Base-by-base conservation (phyloP, 1,140 invertebrate genomes). In the Centruroides sculpturatus region DNA sequence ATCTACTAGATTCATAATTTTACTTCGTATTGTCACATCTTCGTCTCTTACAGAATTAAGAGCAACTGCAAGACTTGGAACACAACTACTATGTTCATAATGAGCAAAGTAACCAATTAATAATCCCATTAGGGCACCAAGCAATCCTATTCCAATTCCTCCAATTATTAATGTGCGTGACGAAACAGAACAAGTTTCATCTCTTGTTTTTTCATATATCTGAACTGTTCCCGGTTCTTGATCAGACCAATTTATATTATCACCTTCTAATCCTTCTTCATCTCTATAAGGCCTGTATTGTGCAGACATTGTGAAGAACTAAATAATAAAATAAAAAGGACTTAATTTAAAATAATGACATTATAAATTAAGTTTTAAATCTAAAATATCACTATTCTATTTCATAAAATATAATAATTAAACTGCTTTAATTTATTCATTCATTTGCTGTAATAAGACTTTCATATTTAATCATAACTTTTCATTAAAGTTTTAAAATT, bases 161-260 rank as follows among this genome's bases (percentile, higher is more conserved):
- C 55, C 60, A 41, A 68, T 57, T 13, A 68, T 36, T 23, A 62
- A 47, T 56, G 61, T 65, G 35, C 64, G 55, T 13, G 66, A 63
- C 3, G 59, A 59, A 47, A 56, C 47, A 51, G 64, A 63, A 3
- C 64, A 60, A 10, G 69, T 57, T 36, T 61, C 64, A 63, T 69
- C 67, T 3, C 67, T 69, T 12, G 69, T 70, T 60, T 67, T 66
- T 50, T 70, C 67, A 58, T 70, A 70, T 34, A 70, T 70, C 57
- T 70, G 69, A 13, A 67, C 54, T 53, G 63, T 53, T 9, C 64
- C 64, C 34, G 58, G 57, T 48, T 68, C 66, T 34, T 63, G 56
- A 49, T 69, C 68, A 36, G 64, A 36, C 68, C 68, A 69, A 34
- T 57, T 56, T n/a, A 62, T 50, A 46, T 61, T 59, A 35, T 66